phyloP scores from a whole-genome alignment of 2,113 vertebrate genomes.

The Peucedramus taeniatus region DNA sequence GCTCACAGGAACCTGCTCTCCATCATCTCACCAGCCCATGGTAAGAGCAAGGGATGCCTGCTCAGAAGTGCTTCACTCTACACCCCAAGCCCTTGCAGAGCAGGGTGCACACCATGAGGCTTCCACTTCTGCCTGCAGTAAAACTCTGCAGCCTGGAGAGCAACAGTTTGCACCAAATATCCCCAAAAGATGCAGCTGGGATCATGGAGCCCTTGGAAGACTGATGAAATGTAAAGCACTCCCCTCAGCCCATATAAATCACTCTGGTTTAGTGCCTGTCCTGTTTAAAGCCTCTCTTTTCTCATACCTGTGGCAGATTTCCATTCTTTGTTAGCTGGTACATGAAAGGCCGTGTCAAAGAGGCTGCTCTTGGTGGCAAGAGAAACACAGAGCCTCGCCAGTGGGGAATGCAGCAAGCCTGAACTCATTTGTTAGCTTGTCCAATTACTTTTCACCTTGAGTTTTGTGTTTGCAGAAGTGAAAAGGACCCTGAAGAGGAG shows the following conservation, averaged over 20 bases:
- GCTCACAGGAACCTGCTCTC: fast-evolving
- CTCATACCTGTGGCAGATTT: slow-evolving; percentile 61
- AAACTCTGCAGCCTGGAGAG: neutral
- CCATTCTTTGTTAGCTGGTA: slow-evolving; percentile 41
- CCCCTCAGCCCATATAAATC: slow-evolving; percentile 54
- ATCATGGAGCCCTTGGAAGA: neutral
- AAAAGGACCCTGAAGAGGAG: slow-evolving; percentile 50
- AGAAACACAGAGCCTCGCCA: slow-evolving; percentile 11
- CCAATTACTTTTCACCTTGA: slow-evolving; percentile 70
- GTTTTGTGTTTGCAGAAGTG: slow-evolving; percentile 55
- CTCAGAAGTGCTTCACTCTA: neutral
- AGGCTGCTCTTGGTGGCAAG: slow-evolving; percentile 32
- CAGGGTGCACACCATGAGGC: neutral
- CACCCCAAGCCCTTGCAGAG: neutral
- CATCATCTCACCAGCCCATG: neutral
- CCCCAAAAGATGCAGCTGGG: neutral
- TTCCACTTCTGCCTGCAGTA: neutral
- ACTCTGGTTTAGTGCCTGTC: slow-evolving; percentile 36
- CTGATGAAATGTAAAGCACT: slow-evolving; percentile 2
- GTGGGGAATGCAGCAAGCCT: slow-evolving; percentile 42
- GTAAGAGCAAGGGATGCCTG: neutral
- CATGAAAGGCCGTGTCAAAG: slow-evolving; percentile 57
- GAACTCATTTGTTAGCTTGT: slow-evolving; percentile 67
- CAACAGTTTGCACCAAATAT: neutral
- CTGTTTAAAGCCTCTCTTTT: slow-evolving; percentile 62